A percentile compares a stretch with the other conserved stretches of the same genome.
Evolutionary conservation across 2,797 vertebrate species (phyloP).

Genomic region (Acanthopagrus latus): DNA sequence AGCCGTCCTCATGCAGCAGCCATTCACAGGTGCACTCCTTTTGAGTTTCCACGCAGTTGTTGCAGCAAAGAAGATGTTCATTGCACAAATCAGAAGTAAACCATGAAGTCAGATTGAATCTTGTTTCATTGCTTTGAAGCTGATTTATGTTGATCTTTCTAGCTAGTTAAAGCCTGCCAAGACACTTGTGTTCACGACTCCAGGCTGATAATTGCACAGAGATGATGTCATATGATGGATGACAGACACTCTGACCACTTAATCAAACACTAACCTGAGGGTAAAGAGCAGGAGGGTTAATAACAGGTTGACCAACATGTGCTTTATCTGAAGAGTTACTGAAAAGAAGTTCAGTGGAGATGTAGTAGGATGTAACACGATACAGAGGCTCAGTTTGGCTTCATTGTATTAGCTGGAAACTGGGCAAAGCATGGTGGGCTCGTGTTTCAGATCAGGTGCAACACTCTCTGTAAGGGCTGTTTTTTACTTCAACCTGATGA

Average conservation of each 20-base stretch:
- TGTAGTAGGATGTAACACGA: slow-evolving; percentile 32
- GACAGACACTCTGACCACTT: slow-evolving; percentile 20
- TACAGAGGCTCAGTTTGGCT: neutral
- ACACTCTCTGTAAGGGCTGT: neutral
- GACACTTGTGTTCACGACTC: neutral
- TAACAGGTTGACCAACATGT: neutral
- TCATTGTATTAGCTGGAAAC: slow-evolving; percentile 28
- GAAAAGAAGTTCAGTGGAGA: neutral
- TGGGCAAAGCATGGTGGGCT: neutral
- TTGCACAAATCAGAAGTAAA: neutral
- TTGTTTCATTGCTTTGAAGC: neutral
- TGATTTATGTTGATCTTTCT: neutral
- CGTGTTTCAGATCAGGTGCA: slow-evolving; percentile 43
- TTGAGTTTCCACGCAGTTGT: neutral
- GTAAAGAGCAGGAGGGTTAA: slow-evolving; percentile 4
- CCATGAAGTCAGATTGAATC: neutral
- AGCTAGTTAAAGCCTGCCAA: neutral
- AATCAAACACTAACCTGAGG: slow-evolving; percentile 1
- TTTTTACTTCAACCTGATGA: neutral
- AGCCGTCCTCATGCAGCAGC: neutral
- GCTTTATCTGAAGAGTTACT: slow-evolving; percentile 11
- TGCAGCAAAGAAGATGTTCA: neutral
- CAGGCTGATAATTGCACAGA: slow-evolving; percentile 4
- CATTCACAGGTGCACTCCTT: neutral
- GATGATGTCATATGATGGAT: neutral